Percentiles rank a stretch among this genome's conserved stretches.
These are phyloP conservation scores for human DNA, from an alignment of 2,113 vertebrate genomes.

Conservation along the genomic window GRCh38 chr7:16389001-16389500, in stretches of 20 bases:
- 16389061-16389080: not conserved
- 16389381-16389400: not conserved
- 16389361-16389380: not conserved
- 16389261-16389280: not conserved
- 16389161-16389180: not conserved
- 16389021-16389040: not conserved
- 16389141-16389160: not conserved
- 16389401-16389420: not conserved
- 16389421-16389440: conserved; percentile 29
- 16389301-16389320: too few relatives aligned
- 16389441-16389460: not conserved
- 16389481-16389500: conserved; percentile 18
- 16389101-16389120: not conserved
- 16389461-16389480: not conserved
- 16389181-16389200: not conserved
- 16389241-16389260: not conserved
- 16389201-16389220: not conserved
- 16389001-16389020: not conserved
- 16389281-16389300: not conserved
- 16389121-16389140: not conserved
- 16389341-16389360: not conserved
- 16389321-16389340: not conserved
- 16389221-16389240: not conserved
- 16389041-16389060: not conserved
- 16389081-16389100: not conserved